Evolutionary conservation across 2,113 vertebrate genomes (phyloP).

Genomic region (Ahaetulla prasina): DNA sequence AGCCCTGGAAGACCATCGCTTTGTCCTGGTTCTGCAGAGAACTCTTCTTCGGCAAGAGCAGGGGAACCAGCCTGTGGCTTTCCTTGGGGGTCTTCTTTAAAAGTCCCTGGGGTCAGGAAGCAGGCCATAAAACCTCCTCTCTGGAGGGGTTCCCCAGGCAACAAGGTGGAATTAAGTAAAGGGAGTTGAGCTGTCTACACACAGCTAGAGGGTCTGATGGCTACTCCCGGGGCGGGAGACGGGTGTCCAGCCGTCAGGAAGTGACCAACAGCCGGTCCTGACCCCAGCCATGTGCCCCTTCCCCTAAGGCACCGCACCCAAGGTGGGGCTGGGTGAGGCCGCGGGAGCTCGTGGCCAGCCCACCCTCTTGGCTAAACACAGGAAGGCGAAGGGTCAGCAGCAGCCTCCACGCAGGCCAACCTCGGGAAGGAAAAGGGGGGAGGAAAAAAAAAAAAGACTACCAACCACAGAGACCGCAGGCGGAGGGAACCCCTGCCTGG

Average conservation of each 20-base stretch:
- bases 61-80: too few relatives aligned
- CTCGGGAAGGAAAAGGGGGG: neutral
- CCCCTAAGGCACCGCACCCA: neutral
- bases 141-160: neutral
- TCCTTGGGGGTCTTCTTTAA: neutral
- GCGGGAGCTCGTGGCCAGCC: neutral
- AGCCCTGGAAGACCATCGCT: neutral
- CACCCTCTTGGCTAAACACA: conserved; percentile 8
- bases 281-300: neutral
- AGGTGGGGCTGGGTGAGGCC: neutral
- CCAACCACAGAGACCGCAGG: neutral
- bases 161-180: neutral
- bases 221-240: neutral
- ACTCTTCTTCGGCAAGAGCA: neutral
- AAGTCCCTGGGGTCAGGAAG: neutral
- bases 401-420: neutral
- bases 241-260: neutral
- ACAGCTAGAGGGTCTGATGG: neutral
- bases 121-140: neutral
- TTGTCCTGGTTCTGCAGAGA: neutral
- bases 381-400: conserved; percentile 1
- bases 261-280: neutral
- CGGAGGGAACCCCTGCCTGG: neutral
- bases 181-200: neutral
- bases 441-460: neutral